Percentiles rank a stretch among this genome's conserved stretches.
Conservation (phyloP, 2,888 invertebrate genomes). For the Heterodera filipjevi region DNA sequence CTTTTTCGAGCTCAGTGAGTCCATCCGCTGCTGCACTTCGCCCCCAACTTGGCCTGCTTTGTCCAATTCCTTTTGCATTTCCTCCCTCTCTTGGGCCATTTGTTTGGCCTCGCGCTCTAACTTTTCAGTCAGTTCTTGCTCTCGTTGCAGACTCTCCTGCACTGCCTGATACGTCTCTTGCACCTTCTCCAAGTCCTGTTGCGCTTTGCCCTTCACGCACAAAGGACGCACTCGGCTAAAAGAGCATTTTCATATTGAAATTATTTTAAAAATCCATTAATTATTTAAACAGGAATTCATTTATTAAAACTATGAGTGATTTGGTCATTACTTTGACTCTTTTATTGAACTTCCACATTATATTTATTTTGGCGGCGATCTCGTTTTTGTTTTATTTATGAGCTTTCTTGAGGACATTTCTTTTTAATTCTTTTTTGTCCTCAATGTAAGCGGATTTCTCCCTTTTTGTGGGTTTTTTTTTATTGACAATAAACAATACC, state of each 20-base stretch:
- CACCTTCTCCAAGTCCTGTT: slow-evolving; percentile 99
- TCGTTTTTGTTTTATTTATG: no score
- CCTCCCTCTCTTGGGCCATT: slow-evolving; percentile 65
- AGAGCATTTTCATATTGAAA: not conserved
- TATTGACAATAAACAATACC: no score
- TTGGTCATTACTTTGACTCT: no score
- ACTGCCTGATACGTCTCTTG: slow-evolving; percentile 92
- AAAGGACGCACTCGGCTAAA: slow-evolving; percentile 86
- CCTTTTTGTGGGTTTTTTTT: no score
- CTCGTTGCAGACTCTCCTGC: slow-evolving; percentile 95
- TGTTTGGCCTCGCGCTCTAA: slow-evolving; percentile 88
- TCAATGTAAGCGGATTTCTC: no score
- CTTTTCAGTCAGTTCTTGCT: slow-evolving; percentile 94
- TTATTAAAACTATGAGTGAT: no score
- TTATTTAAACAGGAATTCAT: no score
- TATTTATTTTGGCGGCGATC: no score
- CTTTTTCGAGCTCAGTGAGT: slow-evolving; percentile 67
- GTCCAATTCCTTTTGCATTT: slow-evolving; percentile 71
- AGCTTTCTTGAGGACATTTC: no score
- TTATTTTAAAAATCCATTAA: no score
- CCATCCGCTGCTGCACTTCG: slow-evolving; percentile 60
- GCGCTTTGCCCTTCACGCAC: slow-evolving; percentile 90
- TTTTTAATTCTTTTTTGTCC: no score
- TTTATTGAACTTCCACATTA: no score
- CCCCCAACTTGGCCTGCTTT: slow-evolving; percentile 50